Evolutionary conservation across 2,888 invertebrate species (phyloP).

Genomic region (Aphelenchoides bicaudatus): DNA sequence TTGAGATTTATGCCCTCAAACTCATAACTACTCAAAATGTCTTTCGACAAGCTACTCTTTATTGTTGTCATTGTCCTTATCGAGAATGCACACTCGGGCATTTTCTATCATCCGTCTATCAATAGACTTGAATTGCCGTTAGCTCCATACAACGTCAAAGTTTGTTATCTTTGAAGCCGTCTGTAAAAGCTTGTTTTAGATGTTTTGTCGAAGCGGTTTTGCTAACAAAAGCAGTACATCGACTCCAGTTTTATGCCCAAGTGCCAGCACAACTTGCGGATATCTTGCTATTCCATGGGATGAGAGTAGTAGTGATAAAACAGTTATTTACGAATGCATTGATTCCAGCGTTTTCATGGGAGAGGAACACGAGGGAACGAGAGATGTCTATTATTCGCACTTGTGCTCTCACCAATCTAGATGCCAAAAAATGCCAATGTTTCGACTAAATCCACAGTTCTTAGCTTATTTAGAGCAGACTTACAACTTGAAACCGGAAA

Average conservation of each 20-base stretch:
- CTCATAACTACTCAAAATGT: too few species aligned
- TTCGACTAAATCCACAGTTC: constrained; percentile 21
- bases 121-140: constrained; percentile 21
- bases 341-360: constrained; percentile 29
- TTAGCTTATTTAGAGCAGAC: constrained; percentile 20
- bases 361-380: constrained; percentile 23
- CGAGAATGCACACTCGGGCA: too few species aligned
- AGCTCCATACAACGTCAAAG: constrained; percentile 30
- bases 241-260: constrained; percentile 28
- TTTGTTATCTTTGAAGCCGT: background rate
- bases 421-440: constrained; percentile 12
- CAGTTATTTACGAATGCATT: constrained; percentile 26
- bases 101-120: constrained; percentile 12
- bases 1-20: too few species aligned
- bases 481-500: constrained; percentile 1
- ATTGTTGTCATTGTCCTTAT: too few species aligned
- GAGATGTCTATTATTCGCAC: background rate
- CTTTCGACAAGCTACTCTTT: too few species aligned
- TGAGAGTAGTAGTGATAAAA: too few species aligned
- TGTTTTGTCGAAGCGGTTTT: constrained; percentile 24
- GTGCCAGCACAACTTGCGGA: constrained; percentile 33
- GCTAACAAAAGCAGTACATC: constrained; percentile 4
- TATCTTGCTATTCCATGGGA: constrained; percentile 17
- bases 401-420: constrained; percentile 23
- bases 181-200: constrained; percentile 21